Evolutionary conservation across 2,888 invertebrate species (phyloP), one percentile per base, ranked within the genome.

Genomic region (Elmis aenea): DNA sequence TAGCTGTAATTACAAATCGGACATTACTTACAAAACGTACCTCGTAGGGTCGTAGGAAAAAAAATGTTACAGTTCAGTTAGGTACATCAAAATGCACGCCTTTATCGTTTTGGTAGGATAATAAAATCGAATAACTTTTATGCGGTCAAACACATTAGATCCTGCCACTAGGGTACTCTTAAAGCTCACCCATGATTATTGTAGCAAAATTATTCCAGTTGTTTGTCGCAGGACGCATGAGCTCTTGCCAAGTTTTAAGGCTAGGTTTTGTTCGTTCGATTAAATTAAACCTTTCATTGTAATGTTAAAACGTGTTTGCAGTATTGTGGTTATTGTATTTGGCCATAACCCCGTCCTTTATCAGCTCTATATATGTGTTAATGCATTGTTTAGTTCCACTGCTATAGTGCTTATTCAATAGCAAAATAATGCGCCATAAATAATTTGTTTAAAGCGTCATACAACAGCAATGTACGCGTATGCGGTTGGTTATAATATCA

Each of bases 211-310:
- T 58, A 61, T 59, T 51, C 44, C 45, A 50, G 47, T 51, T 52
- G 50, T 48, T 49, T 53, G 49, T 43, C 52, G 49, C 46, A 47
- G 52, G 40, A 33, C 44, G 51, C 50, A 50, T 47, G 48, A 52
- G 55, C 53, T 52, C 55, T 48, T 51, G 46, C 48, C 46, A 48
- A 54, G 54, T 52, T 55, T 58, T 55, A 46, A 50, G 44, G 47
- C 36, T 45, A 38, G 39, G 51, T 54, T 54, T 55, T 57, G 52
- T 54, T 54, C 50, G 45, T 53, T 51, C 52, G 62, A 64, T 63
- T 64, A 62, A 65, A 64, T 65, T 64, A 63, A 65, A 64, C 64
- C 63, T 61, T 52, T 48, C 53, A 62, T 64, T 64, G 64, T 64
- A 48, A 64, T 62, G 61, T 50, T 62, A 62, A 64, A 62, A 62